A percentile compares a stretch with the other conserved stretches of the same genome.
Conservation (phyloP, 2,888 invertebrate genomes). For the Campaea margaritaria region DNA sequence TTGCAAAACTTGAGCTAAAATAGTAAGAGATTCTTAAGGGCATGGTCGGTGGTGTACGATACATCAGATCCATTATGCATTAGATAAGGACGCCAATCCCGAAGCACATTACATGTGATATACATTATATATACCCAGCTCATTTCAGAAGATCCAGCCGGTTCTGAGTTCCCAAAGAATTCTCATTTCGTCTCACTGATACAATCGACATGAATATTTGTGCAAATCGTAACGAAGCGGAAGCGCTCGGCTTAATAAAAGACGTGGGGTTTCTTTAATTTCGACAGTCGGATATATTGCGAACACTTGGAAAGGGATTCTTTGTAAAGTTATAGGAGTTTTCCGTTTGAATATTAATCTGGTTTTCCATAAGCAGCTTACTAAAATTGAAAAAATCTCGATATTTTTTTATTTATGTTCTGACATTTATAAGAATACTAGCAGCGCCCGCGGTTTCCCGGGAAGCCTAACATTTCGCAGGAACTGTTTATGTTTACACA, state of each 20-base stretch:
- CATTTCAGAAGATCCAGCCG: not conserved
- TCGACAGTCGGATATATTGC: constrained; percentile 29
- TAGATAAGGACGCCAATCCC: too few relatives aligned
- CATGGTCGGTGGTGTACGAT: too few relatives aligned
- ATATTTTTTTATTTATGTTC: too few relatives aligned
- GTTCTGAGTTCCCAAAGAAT: constrained; percentile 18
- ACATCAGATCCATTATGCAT: too few relatives aligned
- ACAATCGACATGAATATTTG: constrained; percentile 32
- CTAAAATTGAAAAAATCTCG: too few relatives aligned
- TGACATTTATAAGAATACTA: too few relatives aligned
- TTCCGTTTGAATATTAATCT: constrained; percentile 8
- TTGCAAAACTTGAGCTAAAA: too few relatives aligned
- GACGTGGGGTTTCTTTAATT: constrained; percentile 33
- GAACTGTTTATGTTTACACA: too few relatives aligned
- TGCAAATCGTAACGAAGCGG: constrained; percentile 29
- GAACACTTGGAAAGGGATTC: constrained; percentile 26
- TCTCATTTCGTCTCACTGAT: constrained; percentile 25
- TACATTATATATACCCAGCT: not conserved
- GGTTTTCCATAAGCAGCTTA: constrained; percentile 7
- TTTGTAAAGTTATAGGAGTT: constrained; percentile 22
- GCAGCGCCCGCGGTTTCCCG: too few relatives aligned
- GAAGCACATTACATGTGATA: not conserved
- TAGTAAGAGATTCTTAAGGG: too few relatives aligned
- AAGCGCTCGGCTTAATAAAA: constrained; percentile 20
- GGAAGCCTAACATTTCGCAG: too few relatives aligned